Evolutionary conservation across 2,888 invertebrate genomes (phyloP), one percentile per base, ranked within the genome.

Genomic region (Cristatella mucedo): DNA sequence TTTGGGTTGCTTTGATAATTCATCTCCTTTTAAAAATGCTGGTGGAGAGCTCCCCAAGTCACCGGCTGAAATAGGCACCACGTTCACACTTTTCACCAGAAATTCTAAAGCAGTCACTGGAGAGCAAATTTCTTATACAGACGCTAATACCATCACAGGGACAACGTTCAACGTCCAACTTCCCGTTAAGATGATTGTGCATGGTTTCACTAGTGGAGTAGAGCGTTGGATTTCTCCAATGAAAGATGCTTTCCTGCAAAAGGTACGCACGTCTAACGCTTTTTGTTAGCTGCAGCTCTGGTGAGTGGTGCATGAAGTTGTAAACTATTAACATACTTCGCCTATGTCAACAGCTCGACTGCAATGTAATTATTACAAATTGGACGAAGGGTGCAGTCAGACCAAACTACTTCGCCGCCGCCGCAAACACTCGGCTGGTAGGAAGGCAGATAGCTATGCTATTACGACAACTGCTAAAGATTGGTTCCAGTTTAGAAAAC

Each of bases 191-290:
- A n/a, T n/a, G n/a, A n/a, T n/a, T n/a, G n/a, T 87, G 1, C 89
- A 89, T 58, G 89, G 89, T 2, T 89, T 89, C 60, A 85, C 86
- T 1, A 83, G 84, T 43, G 87, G 86, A 61, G 77, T 80, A 40
- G 80, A 84, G 56, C 79, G 85, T 16, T 91, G 89, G 89, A 82
- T 87, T 11, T 81, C 83, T 58, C 83, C 85, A 65, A 85, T 89
- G 80, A 75, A 84, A 42, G 81, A 83, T 19, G 85, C 85, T 5
- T 70, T 89, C 13, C 80, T 87, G 76, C 80, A 82, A 40, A 82
- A 83, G 61, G 82, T 82, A 63, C 73, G 75, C 69, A n/a, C n/a
- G n/a, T n/a, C n/a, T n/a, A n/a, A n/a, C n/a, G n/a, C n/a, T n/a
- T n/a, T n/a, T n/a, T n/a, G n/a, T n/a, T n/a, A n/a, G n/a, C n/a